Evolutionary conservation across 2,113 vertebrate genomes (phyloP).

Genomic region (Lepisosteus osseus): DNA sequence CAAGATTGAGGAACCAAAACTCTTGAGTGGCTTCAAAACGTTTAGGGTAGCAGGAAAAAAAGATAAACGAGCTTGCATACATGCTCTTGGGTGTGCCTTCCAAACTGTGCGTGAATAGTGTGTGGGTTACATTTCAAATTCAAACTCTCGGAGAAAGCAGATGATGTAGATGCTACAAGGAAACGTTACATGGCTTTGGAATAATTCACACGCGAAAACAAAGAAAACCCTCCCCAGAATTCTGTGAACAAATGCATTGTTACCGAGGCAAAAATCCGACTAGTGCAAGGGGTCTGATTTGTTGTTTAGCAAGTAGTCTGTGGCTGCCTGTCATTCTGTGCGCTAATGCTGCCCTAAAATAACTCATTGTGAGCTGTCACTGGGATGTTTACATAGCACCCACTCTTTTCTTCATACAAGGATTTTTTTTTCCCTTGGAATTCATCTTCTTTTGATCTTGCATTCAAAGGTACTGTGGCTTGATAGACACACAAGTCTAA

Average conservation of each 20-base stretch:
- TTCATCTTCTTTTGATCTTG: constrained; percentile 85
- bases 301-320: constrained; percentile 70
- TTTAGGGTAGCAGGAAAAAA: too few species aligned
- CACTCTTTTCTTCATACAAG: constrained; percentile 78
- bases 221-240: constrained; percentile 7
- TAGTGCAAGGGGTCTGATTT: constrained; percentile 65
- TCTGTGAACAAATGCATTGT: constrained; percentile 46
- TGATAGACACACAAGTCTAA: constrained; percentile 83
- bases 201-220: constrained; percentile 43
- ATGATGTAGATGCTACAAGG: too few species aligned
- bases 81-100: too few species aligned
- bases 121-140: too few species aligned
- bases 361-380: constrained; percentile 83
- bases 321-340: constrained; percentile 76
- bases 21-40: too few species aligned
- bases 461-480: constrained; percentile 84
- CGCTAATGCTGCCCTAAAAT: constrained; percentile 79
- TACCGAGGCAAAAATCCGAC: constrained; percentile 57
- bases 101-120: too few species aligned
- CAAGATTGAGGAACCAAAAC: too few species aligned
- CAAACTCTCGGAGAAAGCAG: too few species aligned
- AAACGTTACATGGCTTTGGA: constrained; percentile 42
- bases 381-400: constrained; percentile 83
- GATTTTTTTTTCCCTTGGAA: constrained; percentile 73
- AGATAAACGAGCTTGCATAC: too few species aligned